Percentiles rank a stretch among this genome's conserved stretches.
These are phyloP conservation scores for Bryconaethiops microstoma DNA, from an alignment of 2,797 vertebrate species.

Conservation along the genomic window DNA sequence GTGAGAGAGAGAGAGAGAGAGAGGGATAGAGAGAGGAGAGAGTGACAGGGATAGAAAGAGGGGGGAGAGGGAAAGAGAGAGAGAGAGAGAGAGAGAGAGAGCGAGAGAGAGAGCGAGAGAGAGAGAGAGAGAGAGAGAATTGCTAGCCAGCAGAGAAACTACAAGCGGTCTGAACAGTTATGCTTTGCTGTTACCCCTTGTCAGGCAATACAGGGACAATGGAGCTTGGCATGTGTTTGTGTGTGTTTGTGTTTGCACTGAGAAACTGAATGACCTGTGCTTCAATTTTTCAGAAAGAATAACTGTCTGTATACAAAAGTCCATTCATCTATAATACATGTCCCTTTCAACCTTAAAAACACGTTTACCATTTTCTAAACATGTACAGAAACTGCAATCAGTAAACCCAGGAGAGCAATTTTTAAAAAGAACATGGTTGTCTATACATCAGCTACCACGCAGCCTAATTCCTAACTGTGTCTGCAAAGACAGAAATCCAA, in stretches of 20 bases:
- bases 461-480: no score
- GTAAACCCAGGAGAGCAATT: background rate
- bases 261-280: background rate
- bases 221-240: background rate
- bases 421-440: no score
- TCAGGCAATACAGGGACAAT: background rate
- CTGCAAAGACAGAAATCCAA: no score
- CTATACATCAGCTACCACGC: no score
- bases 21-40: background rate
- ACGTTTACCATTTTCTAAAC: no score
- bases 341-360: no score
- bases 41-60: background rate
- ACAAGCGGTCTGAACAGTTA: background rate
- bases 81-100: background rate
- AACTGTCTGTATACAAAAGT: background rate
- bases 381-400: background rate
- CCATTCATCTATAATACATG: no score
- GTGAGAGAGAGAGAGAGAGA: constrained; percentile 33
- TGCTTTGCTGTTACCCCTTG: background rate
- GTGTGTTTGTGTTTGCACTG: constrained; percentile 4
- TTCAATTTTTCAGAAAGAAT: background rate
- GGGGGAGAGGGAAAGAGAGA: no score
- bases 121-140: background rate
- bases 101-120: background rate
- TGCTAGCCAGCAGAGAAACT: background rate